A percentile compares a stretch with the other conserved stretches of the same genome.
These are phyloP conservation scores for Numenius arquata DNA, from an alignment of 2,113 vertebrate species.

Conservation along the genomic window DNA sequence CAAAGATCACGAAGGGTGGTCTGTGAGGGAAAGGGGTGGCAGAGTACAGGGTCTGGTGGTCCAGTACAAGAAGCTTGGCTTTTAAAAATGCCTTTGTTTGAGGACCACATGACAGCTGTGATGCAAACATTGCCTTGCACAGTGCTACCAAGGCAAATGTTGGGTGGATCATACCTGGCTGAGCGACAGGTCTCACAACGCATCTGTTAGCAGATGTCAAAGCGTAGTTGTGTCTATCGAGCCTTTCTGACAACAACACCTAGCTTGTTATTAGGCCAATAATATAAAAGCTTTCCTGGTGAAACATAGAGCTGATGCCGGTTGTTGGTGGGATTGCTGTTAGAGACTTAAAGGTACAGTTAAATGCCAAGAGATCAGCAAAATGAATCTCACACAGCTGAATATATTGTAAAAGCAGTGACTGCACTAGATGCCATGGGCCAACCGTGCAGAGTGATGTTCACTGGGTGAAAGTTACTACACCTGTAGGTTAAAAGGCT, in stretches of 20 bases:
- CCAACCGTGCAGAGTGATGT: not conserved
- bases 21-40: not conserved
- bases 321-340: not conserved
- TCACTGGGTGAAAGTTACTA: not conserved
- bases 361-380: not conserved
- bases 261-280: not conserved
- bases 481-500: not conserved
- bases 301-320: not conserved
- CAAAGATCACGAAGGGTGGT: rapidly evolving
- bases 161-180: not conserved
- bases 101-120: not conserved
- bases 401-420: not conserved
- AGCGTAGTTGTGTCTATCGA: not conserved
- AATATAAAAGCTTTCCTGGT: not conserved
- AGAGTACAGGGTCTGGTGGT: rapidly evolving
- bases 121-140: not conserved
- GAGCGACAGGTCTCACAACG: not conserved
- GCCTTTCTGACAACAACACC: not conserved
- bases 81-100: not conserved
- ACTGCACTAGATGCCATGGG: not conserved
- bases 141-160: not conserved
- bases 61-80: not conserved
- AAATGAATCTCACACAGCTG: not conserved
- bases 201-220: not conserved
- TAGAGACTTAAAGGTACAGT: not conserved